Evolutionary conservation across 1,140 invertebrate genomes (phyloP), one percentile per base, ranked within the genome.

Genomic region (Drosophila saltans): DNA sequence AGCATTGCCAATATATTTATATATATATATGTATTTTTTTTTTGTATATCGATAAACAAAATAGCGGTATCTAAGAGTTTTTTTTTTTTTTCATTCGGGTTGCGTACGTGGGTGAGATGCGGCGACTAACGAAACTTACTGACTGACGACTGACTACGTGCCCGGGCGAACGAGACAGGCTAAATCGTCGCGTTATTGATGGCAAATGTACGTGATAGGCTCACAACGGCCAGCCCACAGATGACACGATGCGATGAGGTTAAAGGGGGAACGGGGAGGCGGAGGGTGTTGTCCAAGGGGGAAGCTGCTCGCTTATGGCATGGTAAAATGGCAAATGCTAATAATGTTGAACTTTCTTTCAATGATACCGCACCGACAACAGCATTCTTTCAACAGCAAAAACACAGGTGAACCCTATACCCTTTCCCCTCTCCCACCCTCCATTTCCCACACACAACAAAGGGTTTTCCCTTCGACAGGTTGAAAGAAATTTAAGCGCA

Each of bases 151-250:
- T 66, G 48, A 66, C 68, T 82, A 88, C 83, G 83, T 86, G 83
- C 79, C 68, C 83, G 52, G 70, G 68, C 73, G 80, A 78, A 89
- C 78, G 84, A 89, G 84, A 88, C 84, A 88, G 89, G 84, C 89
- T 88, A 89, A 88, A 88, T 88, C 84, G 84, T 88, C 79, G 84
- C 84, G 84, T 88, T 88, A 88, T 88, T 88, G 84, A 88, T 88
- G 84, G 84, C 84, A 82, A 88, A 88, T 84, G 78, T 88, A 88
- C 84, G 84, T 88, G 84, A 89, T 88, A 89, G 84, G 84, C 84
- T 88, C 84, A 88, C 72, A 81, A 62, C 68, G 70, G 61, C 63
- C 55, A 70, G 65, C 59, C 43, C 16, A 28, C 39, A 24, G 55
- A 40, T 28, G 28, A 11, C 62, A 73, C 58, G 33, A 59, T 58